Evolutionary conservation across 2,888 invertebrate species (phyloP).

Genomic region (Drosophila stalkeri): DNA sequence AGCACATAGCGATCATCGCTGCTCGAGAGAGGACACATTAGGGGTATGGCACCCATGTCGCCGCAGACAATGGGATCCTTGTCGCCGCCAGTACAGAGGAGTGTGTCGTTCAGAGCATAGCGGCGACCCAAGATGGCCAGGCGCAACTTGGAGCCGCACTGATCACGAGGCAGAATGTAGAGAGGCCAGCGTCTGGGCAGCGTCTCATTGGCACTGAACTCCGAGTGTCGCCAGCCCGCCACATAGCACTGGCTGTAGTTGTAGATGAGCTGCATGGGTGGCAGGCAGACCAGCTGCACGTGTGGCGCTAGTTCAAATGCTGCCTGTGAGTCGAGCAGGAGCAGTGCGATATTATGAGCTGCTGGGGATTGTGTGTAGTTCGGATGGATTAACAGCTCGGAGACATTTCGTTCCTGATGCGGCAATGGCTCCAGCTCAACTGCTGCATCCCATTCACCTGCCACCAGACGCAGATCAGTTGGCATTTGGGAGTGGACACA

Average conservation of each 20-base stretch:
- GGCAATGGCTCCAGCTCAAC: slow-evolving; percentile 53
- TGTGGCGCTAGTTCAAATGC: slow-evolving; percentile 50
- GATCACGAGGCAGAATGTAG: slow-evolving; percentile 58
- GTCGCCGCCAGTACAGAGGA: slow-evolving; percentile 64
- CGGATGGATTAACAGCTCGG: slow-evolving; percentile 54
- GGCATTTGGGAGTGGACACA: slow-evolving; percentile 41
- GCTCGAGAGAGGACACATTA: slow-evolving; percentile 60
- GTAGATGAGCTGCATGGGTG: slow-evolving; percentile 48
- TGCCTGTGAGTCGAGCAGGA: slow-evolving; percentile 31
- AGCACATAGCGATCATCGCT: slow-evolving; percentile 50
- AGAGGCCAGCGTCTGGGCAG: slow-evolving; percentile 57
- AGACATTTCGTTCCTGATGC: slow-evolving; percentile 47
- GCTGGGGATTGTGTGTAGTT: slow-evolving; percentile 55
- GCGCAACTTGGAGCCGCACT: slow-evolving; percentile 57
- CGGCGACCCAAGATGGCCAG: slow-evolving; percentile 56
- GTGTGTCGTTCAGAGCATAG: slow-evolving; percentile 49
- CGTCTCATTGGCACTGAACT: slow-evolving; percentile 37
- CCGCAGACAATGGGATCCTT: slow-evolving; percentile 58
- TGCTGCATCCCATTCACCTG: slow-evolving; percentile 67
- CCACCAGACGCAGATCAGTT: slow-evolving; percentile 44
- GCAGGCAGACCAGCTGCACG: slow-evolving; percentile 59
- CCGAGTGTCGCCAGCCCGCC: slow-evolving; percentile 52
- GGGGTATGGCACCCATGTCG: slow-evolving; percentile 49
- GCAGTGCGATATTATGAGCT: slow-evolving; percentile 54
- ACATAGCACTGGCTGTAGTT: slow-evolving; percentile 66